Conservation (phyloP, 2,888 invertebrate genomes). For the Pogonocherus hispidulus region DNA sequence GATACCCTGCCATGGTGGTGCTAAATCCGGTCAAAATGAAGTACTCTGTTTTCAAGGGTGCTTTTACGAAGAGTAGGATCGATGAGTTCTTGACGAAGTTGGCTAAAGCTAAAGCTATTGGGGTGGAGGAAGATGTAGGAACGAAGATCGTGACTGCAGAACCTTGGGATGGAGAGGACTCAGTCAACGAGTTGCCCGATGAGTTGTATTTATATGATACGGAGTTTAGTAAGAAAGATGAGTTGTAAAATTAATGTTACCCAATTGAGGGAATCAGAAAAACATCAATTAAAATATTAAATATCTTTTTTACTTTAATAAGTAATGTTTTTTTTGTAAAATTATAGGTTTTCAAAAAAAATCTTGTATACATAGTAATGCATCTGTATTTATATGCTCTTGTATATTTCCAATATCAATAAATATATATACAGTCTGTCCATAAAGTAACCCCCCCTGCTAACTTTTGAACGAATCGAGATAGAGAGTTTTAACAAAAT, state of each 20-base stretch:
- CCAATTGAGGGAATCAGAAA: not conserved
- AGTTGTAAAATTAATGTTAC: constrained; percentile 9
- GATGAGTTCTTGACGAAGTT: constrained; percentile 72
- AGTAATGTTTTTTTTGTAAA: too few species aligned
- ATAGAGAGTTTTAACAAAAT: too few species aligned
- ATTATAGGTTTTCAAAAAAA: too few species aligned
- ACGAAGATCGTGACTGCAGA: not conserved
- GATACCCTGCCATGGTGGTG: constrained; percentile 97
- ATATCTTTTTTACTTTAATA: too few species aligned
- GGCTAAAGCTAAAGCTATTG: constrained; percentile 72
- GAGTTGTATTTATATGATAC: too few species aligned
- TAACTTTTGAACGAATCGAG: too few species aligned
- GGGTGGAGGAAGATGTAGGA: not conserved
- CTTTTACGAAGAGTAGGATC: constrained; percentile 34
- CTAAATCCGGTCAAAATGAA: constrained; percentile 95
- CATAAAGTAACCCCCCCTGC: too few species aligned
- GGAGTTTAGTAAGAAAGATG: not conserved
- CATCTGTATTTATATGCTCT: too few species aligned
- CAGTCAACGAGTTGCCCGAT: not conserved
- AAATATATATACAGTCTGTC: too few species aligned
- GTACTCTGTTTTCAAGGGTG: constrained; percentile 41
- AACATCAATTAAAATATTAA: too few species aligned
- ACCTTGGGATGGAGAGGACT: constrained; percentile 3
- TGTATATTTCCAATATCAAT: too few species aligned
- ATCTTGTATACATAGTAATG: too few species aligned